phyloP scores from a whole-genome alignment of 2,797 vertebrate genomes.

The Schizopygopsis pylzovi region DNA sequence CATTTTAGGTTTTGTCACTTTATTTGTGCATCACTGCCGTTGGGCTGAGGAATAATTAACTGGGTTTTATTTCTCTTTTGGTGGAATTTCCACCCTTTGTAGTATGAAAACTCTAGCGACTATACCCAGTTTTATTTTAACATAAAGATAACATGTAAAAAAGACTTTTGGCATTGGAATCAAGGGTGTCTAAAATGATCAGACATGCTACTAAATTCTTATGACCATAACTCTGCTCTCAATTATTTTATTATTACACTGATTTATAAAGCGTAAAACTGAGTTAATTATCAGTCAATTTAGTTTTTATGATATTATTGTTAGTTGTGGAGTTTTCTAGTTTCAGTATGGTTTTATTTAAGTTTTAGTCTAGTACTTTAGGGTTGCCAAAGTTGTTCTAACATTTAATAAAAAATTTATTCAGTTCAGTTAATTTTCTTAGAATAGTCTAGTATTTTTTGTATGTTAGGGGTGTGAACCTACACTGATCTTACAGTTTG shows the following conservation, averaged over 20 bases:
- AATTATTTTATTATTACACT: not conserved
- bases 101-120: not conserved
- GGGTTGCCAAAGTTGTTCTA: not conserved
- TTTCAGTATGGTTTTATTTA: not conserved
- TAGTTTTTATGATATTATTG: not conserved
- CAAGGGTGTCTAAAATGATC: slow-evolving; percentile 3
- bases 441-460: not conserved
- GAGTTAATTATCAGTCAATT: not conserved
- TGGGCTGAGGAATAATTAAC: slow-evolving; percentile 63
- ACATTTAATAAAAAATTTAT: not conserved
- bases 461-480: too few relatives aligned
- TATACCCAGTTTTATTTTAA: slow-evolving; percentile 20
- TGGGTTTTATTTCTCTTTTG: slow-evolving; percentile 39
- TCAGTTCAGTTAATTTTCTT: not conserved
- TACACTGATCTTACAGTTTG: too few relatives aligned
- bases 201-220: not conserved
- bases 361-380: not conserved
- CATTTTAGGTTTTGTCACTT: slow-evolving; percentile 68
- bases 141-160: slow-evolving; percentile 12
- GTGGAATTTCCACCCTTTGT: slow-evolving; percentile 30
- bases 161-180: not conserved
- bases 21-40: slow-evolving; percentile 59
- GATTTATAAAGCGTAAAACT: not conserved
- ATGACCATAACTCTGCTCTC: slow-evolving; percentile 4
- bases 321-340: not conserved